Base-by-base conservation (phyloP, 2,113 vertebrate genomes). In the Carlito syrichta region DNA sequence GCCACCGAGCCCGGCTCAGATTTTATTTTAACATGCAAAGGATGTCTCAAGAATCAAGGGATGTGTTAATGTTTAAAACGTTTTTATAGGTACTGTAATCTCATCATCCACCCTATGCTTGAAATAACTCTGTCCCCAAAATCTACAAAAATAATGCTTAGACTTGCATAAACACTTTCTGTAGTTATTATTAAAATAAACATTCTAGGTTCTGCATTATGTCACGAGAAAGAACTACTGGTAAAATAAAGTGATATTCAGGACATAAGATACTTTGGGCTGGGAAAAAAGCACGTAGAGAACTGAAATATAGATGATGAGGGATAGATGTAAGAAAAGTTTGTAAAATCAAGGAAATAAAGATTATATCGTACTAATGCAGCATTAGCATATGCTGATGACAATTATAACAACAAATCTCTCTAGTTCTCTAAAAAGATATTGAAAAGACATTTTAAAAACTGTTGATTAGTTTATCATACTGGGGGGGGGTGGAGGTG, bases 291-390 rank as follows among this genome's bases (percentile, higher is more conserved):
- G 5, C 22, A 38, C 6, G 35, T 11, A 32, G 2, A 66, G 30
- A 40, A 48, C 5, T 60, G n/a, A 92, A 50, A 77, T 89, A 52
- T 6, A 79, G 19, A 63, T 2, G 8, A 22, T 25, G 43, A 9
- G 1, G 52, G 17, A 78, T 0, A 56, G 23, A 43, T 14, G 6
- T 20, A 62, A 52, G 43, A 76, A 40, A 93, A 63, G 9, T 13
- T 85, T n/a, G n/a, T n/a, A n/a, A 16, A 20, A 9, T 19, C 10
- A 63, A 86, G 54, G 16, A 56, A 66, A 38, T 74, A 25, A 69
- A 6, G 22, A 2, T 17, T 54, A 22, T 8, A 0, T 10, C 13
- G 1, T 10, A 9, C 48, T 89, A 40, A n/a, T n/a, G n/a, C n/a
- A n/a, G n/a, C n/a, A n/a, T n/a, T n/a, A n/a, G n/a, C n/a, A n/a